A percentile compares a stretch with the other conserved stretches of the same genome.
phyloP scores from a whole-genome alignment of 2,113 vertebrate species.

The Macrotis lagotis region DNA sequence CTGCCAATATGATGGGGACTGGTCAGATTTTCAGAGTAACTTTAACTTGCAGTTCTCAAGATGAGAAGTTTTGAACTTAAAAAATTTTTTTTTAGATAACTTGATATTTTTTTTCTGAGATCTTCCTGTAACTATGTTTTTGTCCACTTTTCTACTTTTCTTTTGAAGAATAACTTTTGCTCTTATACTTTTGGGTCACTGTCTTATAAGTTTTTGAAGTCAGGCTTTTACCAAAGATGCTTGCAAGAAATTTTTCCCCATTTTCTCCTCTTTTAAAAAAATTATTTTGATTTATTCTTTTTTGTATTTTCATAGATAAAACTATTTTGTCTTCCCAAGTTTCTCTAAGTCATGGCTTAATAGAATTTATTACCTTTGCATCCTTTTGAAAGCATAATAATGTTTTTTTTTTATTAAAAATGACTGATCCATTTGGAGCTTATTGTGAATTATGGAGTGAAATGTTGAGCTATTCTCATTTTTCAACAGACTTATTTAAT shows the following conservation, averaged over 20 bases:
- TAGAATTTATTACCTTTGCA: background rate
- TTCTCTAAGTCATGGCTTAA: background rate
- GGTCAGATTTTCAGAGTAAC: background rate
- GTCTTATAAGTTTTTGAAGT: background rate
- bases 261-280: background rate
- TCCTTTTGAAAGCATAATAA: background rate
- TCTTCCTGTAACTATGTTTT: background rate
- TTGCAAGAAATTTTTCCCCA: background rate
- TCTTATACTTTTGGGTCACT: background rate
- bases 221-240: background rate
- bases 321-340: background rate
- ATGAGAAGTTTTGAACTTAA: background rate
- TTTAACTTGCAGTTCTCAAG: background rate
- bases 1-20: background rate
- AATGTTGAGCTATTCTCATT: background rate
- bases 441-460: background rate
- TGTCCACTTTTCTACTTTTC: background rate
- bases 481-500: background rate
- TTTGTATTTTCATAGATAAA: background rate
- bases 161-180: background rate
- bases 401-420: background rate
- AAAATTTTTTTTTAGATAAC: background rate
- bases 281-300: background rate
- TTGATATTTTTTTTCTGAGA: background rate
- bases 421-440: background rate